Conservation (phyloP, 2,888 invertebrate species). For the Philopedon plagiatum region DNA sequence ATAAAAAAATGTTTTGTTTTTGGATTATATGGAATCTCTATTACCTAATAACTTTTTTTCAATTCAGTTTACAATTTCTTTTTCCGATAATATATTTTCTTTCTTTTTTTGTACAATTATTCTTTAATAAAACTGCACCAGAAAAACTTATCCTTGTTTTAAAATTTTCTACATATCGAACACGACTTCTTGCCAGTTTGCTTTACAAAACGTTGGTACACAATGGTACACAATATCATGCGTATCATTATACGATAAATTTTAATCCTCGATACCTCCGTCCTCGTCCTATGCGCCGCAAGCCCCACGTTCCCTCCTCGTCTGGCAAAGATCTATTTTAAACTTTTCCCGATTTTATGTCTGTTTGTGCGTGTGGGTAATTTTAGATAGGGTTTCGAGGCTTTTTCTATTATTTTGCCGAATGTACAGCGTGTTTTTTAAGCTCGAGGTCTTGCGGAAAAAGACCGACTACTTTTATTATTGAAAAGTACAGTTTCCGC, state of each 20-base stretch:
- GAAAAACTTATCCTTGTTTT: conserved; percentile 5
- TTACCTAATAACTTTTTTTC: no score
- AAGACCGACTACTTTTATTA: no score
- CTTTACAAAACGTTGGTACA: conserved; percentile 60
- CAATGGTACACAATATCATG: conserved; percentile 63
- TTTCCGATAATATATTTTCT: no score
- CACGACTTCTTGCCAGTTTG: conserved; percentile 51
- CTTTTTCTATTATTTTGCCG: conserved; percentile 13
- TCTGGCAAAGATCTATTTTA: conserved; percentile 44
- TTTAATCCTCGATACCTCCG: conserved; percentile 33
- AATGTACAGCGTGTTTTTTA: background rate
- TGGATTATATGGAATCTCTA: no score
- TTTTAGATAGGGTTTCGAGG: conserved; percentile 38
- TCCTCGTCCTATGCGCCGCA: conserved; percentile 10
- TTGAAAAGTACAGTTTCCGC: no score
- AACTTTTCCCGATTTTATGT: conserved; percentile 44
- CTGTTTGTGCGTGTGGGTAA: conserved; percentile 44
- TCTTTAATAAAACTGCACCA: background rate
- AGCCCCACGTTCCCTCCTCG: background rate
- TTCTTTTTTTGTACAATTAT: no score
- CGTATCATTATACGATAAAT: conserved; percentile 58
- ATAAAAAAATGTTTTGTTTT: no score
- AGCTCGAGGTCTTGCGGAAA: no score
- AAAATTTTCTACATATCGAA: conserved; percentile 58
- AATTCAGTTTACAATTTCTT: no score